Conservation (phyloP, 2,113 vertebrate species). For the Dascyllus trimaculatus region DNA sequence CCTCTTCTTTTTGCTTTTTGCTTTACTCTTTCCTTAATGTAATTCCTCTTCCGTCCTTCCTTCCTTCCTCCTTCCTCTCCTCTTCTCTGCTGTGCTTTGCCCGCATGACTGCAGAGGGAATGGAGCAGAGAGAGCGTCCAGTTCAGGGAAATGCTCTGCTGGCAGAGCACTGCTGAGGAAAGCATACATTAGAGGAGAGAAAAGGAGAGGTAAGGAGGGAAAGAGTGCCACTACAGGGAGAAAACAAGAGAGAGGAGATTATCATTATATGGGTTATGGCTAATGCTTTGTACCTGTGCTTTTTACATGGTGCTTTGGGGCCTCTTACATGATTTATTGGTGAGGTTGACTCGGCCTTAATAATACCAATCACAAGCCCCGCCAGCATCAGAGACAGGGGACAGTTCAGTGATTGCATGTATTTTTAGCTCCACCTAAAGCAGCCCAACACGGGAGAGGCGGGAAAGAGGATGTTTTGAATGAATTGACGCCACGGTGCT, state of each 20-base stretch:
- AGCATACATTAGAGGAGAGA: slow-evolving; percentile 54
- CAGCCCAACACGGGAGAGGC: slow-evolving; percentile 68
- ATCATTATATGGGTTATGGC: slow-evolving; percentile 46
- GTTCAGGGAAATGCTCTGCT: slow-evolving; percentile 60
- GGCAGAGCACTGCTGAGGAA: slow-evolving; percentile 62
- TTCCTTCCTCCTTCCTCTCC: slow-evolving; percentile 1
- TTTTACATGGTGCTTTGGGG: slow-evolving; percentile 43
- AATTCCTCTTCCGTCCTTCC: slow-evolving; percentile 23
- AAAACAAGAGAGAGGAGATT: slow-evolving; percentile 40
- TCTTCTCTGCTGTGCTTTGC: slow-evolving; percentile 36
- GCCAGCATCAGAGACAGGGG: slow-evolving; percentile 22
- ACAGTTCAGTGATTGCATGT: slow-evolving; percentile 63
- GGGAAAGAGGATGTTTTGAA: slow-evolving; percentile 82
- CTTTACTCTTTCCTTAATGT: background rate
- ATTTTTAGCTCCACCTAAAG: slow-evolving; percentile 71
- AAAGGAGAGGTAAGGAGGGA: slow-evolving; percentile 49
- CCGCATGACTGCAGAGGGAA: slow-evolving; percentile 70
- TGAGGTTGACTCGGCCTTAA: slow-evolving; percentile 53
- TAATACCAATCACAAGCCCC: slow-evolving; percentile 51
- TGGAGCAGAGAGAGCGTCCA: slow-evolving; percentile 65
- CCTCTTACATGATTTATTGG: slow-evolving; percentile 56
- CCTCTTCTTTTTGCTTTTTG: background rate
- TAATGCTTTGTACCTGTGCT: slow-evolving; percentile 57
- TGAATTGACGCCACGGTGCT: slow-evolving; percentile 77
- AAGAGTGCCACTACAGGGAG: slow-evolving; percentile 32